Conservation (phyloP, 2,888 invertebrate genomes). For the Leucozona laternaria region DNA sequence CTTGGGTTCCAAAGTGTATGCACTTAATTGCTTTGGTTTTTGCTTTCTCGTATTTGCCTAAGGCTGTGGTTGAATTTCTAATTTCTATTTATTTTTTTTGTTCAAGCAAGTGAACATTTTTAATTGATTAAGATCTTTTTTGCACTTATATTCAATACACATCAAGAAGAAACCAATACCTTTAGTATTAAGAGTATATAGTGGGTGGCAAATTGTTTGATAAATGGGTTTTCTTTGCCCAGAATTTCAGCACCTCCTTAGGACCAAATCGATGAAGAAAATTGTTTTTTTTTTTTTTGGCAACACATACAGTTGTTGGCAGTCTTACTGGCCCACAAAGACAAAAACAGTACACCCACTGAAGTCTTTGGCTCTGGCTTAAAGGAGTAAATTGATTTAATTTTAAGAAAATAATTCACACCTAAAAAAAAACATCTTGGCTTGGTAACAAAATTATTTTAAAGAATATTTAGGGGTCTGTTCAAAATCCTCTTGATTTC, state of each 20-base stretch:
- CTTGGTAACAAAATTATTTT: background rate
- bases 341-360: constrained; percentile 11
- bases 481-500: no score
- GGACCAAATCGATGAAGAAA: constrained; percentile 23
- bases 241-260: constrained; percentile 45
- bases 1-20: constrained; percentile 65
- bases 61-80: constrained; percentile 61
- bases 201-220: constrained; percentile 21
- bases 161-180: background rate
- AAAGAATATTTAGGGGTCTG: background rate
- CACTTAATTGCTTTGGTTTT: constrained; percentile 60
- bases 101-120: constrained; percentile 49
- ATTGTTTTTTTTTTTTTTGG: constrained; percentile 48
- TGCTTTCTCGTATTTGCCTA: constrained; percentile 64
- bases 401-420: constrained; percentile 22
- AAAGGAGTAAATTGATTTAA: constrained; percentile 31
- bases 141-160: constrained; percentile 51
- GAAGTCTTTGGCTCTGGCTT: constrained; percentile 31
- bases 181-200: background rate
- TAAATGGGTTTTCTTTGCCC: constrained; percentile 4
- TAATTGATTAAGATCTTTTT: constrained; percentile 62
- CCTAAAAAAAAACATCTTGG: background rate
- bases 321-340: constrained; percentile 16
- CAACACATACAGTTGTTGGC: constrained; percentile 49
- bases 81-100: constrained; percentile 44